Evolutionary conservation across 2,888 invertebrate species (phyloP).

Genomic region (Mythimna albipuncta): DNA sequence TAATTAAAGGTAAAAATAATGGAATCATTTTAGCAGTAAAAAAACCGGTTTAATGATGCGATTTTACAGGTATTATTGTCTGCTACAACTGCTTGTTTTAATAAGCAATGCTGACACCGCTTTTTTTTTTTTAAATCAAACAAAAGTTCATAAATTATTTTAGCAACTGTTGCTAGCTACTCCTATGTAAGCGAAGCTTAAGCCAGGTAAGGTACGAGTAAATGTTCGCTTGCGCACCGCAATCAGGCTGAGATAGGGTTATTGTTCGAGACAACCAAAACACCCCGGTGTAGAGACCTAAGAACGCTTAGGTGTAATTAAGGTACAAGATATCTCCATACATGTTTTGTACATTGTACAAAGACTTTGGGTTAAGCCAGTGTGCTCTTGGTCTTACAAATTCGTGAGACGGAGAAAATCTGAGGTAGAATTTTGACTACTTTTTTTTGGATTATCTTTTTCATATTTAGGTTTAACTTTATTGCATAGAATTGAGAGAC

Average conservation of each 20-base stretch:
- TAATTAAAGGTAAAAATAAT: too few species aligned
- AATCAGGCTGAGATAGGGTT: conserved; percentile 63
- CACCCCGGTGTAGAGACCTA: conserved; percentile 34
- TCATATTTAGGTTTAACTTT: neutral
- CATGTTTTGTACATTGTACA: conserved; percentile 38
- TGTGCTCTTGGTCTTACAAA: conserved; percentile 15
- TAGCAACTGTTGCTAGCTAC: neutral
- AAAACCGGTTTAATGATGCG: too few species aligned
- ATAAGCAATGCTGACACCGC: too few species aligned
- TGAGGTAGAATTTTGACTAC: neutral
- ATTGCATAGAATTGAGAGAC: too few species aligned
- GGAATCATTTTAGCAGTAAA: too few species aligned
- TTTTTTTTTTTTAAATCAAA: too few species aligned
- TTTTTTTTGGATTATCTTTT: neutral
- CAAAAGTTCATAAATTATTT: neutral
- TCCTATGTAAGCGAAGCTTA: conserved; percentile 1
- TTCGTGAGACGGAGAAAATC: conserved; percentile 10
- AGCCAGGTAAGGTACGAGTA: conserved; percentile 45
- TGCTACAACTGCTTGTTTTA: too few species aligned
- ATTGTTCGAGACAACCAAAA: conserved; percentile 57
- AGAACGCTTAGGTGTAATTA: conserved; percentile 49
- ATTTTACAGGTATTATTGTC: too few species aligned
- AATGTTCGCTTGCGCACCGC: conserved; percentile 58
- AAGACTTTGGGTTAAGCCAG: conserved; percentile 13
- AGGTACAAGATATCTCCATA: conserved; percentile 32